Base-by-base conservation (phyloP, 2,113 vertebrate species). In the Hypomesus transpacificus region DNA sequence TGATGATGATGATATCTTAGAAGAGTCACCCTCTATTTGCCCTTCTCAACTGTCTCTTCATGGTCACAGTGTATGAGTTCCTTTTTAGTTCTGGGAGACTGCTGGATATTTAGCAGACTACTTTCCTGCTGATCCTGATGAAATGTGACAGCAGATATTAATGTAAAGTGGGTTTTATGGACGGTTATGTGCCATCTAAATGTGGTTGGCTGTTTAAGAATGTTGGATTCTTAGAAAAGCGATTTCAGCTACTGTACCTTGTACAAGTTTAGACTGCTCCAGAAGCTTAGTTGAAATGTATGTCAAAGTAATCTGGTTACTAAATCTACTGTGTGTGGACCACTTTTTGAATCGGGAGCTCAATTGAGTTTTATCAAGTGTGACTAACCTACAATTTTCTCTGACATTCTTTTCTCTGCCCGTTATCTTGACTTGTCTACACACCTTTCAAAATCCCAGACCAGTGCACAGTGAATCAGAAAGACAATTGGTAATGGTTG, bases 71-170 rank as follows among this genome's bases (percentile, higher is more conserved):
- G 71, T 78, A 52, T 77, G 58, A 69, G 67, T 75, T n/a, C 60
- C 28, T 52, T 22, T 46, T 56, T 65, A 46, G 16, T 4, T 62
- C 20, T 75, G 69, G 62, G 16, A 68, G 17, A 69, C 39, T 46
- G 58, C 61, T 76, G 66, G 28, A 28, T 20, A 62, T 50, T 1
- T 39, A 64, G 63, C 28, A 72, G 75, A 26, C 62, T 64, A 73
- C 80, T 65, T 65, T 31, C 62, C 46, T 53, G 3, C 34, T 81
- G 79, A 84, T 66, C 68, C 63, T 73, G 69, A 84, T 84, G 24
- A 74, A 79, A 79, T 71, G 71, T 74, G 80, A 79, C 74, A 69
- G 63, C 21, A 67, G 58, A 77, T 85, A 80, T 74, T 80, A 70
- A 69, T 62, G 67, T 71, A 70, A 72, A 75, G 52, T 71, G 68